Conservation (phyloP, 2,113 vertebrate species). For the Parus major region DNA sequence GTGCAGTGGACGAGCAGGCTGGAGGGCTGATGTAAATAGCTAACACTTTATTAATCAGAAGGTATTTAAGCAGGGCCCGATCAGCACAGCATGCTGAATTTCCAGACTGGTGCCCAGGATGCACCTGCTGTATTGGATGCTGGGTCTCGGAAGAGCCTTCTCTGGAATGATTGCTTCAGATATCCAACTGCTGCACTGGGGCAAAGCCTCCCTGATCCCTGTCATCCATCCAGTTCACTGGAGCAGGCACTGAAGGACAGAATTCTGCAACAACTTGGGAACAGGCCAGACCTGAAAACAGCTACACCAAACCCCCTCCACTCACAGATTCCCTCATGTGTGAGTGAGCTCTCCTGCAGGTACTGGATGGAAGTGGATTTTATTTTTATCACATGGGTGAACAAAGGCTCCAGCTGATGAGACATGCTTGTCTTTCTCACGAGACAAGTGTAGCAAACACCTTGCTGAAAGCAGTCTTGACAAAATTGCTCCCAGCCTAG, state of each 20-base stretch:
- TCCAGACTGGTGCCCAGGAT: background rate
- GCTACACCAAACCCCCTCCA: background rate
- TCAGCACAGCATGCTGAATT: background rate
- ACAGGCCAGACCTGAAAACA: background rate
- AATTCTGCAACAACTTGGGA: background rate
- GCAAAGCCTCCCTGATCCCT: background rate
- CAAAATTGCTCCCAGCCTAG: background rate
- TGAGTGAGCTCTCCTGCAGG: background rate
- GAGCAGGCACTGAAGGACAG: background rate
- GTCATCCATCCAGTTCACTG: background rate
- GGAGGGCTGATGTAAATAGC: background rate
- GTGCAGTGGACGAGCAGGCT: background rate
- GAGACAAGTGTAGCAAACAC: background rate
- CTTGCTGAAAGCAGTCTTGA: background rate
- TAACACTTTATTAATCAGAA: constrained; percentile 6
- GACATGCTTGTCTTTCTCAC: background rate
- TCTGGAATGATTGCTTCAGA: background rate
- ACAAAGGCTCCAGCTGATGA: background rate
- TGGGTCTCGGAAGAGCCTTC: background rate
- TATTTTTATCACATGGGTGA: background rate
- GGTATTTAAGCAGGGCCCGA: background rate
- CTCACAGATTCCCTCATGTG: fast-evolving
- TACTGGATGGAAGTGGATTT: background rate
- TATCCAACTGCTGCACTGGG: background rate
- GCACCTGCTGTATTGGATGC: background rate